phyloP scores from a whole-genome alignment of 2,113 vertebrate species.

The Rissa tridactyla region DNA sequence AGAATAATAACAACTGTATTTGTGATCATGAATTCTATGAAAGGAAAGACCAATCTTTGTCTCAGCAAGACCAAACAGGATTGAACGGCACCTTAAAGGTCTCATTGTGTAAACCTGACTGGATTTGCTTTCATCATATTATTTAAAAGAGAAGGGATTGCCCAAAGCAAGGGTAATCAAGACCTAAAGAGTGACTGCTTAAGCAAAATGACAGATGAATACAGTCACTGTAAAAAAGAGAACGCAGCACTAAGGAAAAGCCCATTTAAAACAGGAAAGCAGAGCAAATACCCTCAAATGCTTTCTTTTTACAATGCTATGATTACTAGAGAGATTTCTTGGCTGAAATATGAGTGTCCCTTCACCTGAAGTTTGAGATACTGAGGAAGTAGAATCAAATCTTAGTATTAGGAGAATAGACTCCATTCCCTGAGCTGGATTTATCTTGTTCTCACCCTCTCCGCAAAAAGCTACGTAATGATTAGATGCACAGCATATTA shows the following conservation, averaged over 20 bases:
- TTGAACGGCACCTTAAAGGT: slow-evolving; percentile 23
- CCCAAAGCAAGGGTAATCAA: slow-evolving; percentile 62
- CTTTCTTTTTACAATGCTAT: background rate
- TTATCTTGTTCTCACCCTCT: background rate
- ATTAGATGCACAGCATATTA: background rate
- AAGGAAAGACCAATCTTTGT: slow-evolving; percentile 10
- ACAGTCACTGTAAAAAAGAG: background rate
- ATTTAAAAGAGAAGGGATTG: slow-evolving; percentile 40
- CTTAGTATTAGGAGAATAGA: background rate
- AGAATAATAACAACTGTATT: background rate
- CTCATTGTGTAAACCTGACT: slow-evolving; percentile 50
- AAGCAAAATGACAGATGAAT: slow-evolving; percentile 44
- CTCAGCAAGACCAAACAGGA: slow-evolving; percentile 29
- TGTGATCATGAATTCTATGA: background rate
- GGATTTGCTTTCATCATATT: slow-evolving; percentile 23
- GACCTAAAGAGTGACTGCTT: slow-evolving; percentile 44
- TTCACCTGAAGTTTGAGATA: background rate
- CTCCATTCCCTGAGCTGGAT: background rate
- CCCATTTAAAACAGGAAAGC: background rate
- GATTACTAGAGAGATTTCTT: background rate
- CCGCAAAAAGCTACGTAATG: background rate
- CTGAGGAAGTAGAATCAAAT: background rate
- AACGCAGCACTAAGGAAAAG: background rate
- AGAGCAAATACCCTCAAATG: background rate
- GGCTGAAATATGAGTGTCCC: background rate